Conservation (phyloP, 1,140 invertebrate genomes). For the Mylabris phalerata region DNA sequence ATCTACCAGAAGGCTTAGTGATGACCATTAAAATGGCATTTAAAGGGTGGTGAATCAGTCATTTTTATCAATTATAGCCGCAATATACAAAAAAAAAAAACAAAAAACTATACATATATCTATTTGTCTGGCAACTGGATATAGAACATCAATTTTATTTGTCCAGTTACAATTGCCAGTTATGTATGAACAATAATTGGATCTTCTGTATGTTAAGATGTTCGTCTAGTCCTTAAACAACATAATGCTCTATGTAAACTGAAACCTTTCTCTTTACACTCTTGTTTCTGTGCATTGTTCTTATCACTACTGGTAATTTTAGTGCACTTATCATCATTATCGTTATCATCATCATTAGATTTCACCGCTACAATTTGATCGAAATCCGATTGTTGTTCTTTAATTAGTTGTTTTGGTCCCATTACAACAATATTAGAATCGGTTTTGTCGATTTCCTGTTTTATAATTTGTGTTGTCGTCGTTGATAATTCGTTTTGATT, state of each 20-base stretch:
- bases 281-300: constrained; percentile 1
- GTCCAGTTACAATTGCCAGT: too few species aligned
- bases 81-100: too few species aligned
- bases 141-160: too few species aligned
- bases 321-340: constrained; percentile 33
- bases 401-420: neutral
- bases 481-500: constrained; percentile 22
- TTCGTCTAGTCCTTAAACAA: constrained; percentile 45
- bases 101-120: too few species aligned
- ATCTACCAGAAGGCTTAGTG: too few species aligned
- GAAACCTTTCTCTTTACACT: constrained; percentile 38
- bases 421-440: neutral
- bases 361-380: constrained; percentile 34
- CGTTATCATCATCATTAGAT: constrained; percentile 33
- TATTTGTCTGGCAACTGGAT: too few species aligned
- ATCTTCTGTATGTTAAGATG: constrained; percentile 34
- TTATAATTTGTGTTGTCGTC: neutral
- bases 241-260: constrained; percentile 47
- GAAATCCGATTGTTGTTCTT: constrained; percentile 14
- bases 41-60: too few species aligned
- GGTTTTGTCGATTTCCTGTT: too few species aligned
- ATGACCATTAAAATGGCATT: too few species aligned
- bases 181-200: too few species aligned
- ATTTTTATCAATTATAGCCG: too few species aligned
- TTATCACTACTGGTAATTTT: constrained; percentile 26